Conservation (phyloP, 1,140 invertebrate species). For the Drosophila takahashii region DNA sequence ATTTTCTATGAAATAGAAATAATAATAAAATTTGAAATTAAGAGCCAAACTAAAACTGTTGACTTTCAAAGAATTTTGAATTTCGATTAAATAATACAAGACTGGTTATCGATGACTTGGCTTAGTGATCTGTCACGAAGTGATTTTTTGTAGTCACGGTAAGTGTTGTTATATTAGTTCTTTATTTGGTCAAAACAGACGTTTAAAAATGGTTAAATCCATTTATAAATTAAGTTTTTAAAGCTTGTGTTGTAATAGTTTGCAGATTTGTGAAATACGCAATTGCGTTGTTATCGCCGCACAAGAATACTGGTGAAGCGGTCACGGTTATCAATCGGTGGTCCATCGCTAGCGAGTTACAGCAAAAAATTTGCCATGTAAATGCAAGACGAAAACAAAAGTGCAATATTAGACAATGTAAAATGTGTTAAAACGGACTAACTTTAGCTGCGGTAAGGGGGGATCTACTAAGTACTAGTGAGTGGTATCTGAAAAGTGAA, state of each 20-base stretch:
- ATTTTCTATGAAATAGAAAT: no score
- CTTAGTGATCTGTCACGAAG: neutral
- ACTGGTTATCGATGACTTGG: constrained; percentile 1
- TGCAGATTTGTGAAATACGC: neutral
- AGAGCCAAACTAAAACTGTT: constrained; percentile 20
- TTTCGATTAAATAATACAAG: neutral
- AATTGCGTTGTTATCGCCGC: neutral
- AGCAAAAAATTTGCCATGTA: constrained; percentile 57
- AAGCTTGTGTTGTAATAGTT: constrained; percentile 2
- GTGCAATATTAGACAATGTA: constrained; percentile 48
- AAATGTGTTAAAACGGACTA: constrained; percentile 27
- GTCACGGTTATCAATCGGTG: constrained; percentile 11
- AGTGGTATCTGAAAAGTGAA: neutral
- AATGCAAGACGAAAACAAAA: constrained; percentile 40
- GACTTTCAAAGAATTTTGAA: constrained; percentile 38
- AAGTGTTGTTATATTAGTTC: neutral
- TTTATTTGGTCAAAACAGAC: neutral
- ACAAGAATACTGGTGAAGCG: constrained; percentile 17
- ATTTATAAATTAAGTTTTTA: neutral
- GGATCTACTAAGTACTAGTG: neutral
- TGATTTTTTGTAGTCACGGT: neutral
- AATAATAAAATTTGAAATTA: no score
- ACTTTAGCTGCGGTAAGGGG: constrained; percentile 24
- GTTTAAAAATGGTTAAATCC: neutral
- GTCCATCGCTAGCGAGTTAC: constrained; percentile 38